Conservation (phyloP, 2,113 vertebrate species). For the Spea multiplicata region DNA sequence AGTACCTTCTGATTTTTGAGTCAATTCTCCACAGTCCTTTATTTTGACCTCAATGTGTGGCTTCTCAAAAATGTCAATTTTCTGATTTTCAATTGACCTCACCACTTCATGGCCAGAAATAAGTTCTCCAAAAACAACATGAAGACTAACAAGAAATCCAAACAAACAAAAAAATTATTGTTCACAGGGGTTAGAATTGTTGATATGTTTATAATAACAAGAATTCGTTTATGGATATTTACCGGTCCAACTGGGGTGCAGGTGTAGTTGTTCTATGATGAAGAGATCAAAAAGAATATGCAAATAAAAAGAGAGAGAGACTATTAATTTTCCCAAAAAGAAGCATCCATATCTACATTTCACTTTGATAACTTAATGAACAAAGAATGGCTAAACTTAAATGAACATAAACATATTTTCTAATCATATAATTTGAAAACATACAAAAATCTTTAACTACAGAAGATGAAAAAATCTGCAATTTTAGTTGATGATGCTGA, state of each 20-base stretch:
- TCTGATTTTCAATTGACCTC: constrained; percentile 95
- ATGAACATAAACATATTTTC: too few species aligned
- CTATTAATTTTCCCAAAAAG: constrained; percentile 56
- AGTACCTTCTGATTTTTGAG: not conserved
- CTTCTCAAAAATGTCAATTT: constrained; percentile 89
- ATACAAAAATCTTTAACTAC: not conserved
- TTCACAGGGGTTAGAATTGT: constrained; percentile 15
- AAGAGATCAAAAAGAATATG: constrained; percentile 59
- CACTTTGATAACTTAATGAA: not conserved
- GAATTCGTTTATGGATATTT: constrained; percentile 52
- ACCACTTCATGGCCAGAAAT: constrained; percentile 96
- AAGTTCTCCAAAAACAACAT: constrained; percentile 98
- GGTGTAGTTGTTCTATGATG: constrained; percentile 92
- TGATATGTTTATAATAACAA: too few species aligned
- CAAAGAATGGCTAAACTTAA: too few species aligned
- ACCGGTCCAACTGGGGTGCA: constrained; percentile 96
- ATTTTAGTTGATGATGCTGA: not conserved
- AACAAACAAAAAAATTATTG: constrained; percentile 46
- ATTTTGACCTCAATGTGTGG: constrained; percentile 93
- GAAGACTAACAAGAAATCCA: constrained; percentile 70
- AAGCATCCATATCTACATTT: constrained; percentile 54
- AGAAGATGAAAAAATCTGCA: not conserved
- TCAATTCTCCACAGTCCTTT: constrained; percentile 90
- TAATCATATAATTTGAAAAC: too few species aligned
- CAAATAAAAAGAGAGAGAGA: constrained; percentile 54